Base-by-base conservation (phyloP, 2,797 vertebrate species). In the Podargus strigoides region DNA sequence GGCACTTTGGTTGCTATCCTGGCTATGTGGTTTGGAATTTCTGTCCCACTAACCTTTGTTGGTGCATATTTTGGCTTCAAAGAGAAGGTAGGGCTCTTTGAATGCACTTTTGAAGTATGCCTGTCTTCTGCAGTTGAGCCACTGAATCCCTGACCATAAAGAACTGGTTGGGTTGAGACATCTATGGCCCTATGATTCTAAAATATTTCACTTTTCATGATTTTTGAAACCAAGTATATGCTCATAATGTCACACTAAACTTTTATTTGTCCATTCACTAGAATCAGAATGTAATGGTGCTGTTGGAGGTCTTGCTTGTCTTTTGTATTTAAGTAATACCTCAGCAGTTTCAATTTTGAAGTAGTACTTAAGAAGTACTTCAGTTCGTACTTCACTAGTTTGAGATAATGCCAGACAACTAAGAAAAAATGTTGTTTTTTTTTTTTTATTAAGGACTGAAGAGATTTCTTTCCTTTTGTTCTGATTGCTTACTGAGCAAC, bases 61-160 rank as follows among this genome's bases (percentile, higher is more conserved):
- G 99, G 99, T 27, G 98, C 98, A 83, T 99, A 99, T 96, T 98
- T 99, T 97, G 99, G 99, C 97, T 99, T 99, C 96, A 99, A 98
- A 96, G 98, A 99, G 95, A 90, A 98, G 92, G 99, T 99, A 97
- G 96, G 98, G n/a, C 42, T 39, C 97, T 87, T 82, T 34, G 17
- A 91, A 64, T 59, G 32, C 27, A 28, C 8, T 63, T 41, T 68
- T 55, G 69, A 79, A 47, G 74, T 72, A 52, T 2, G 18, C 8
- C 9, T 66, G 19, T 79, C 12, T 32, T 73, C 41, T 85, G 19
- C 26, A 74, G 34, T 9, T 58, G 39, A 87, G 34, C 50, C 36
- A 14, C 6, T 83, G 50, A 64, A 76, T 85, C 42, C 32, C 18
- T 50, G 36, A 47, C 19, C 6, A 7, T 46, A 19, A 70, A 36